These are phyloP conservation scores for Rhinoraja longicauda DNA, from an alignment of 2,797 vertebrate genomes.

Conservation along the genomic window DNA sequence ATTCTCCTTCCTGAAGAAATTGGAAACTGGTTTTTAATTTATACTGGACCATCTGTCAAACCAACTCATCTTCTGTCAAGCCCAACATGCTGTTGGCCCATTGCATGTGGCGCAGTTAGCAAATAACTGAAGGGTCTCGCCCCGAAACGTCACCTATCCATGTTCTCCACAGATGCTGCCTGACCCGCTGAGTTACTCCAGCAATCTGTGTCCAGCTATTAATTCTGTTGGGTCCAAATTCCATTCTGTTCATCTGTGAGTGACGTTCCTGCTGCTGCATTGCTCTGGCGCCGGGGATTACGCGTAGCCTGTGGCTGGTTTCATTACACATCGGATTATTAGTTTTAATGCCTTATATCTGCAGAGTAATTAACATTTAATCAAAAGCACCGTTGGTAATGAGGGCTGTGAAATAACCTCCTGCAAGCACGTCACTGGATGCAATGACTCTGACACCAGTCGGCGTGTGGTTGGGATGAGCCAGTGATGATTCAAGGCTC, in stretches of 20 bases:
- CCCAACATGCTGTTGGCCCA: neutral
- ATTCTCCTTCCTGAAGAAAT: neutral
- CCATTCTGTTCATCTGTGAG: too few species aligned
- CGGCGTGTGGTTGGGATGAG: neutral
- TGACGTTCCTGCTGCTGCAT: too few species aligned
- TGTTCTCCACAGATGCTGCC: too few species aligned
- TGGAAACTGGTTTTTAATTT: neutral
- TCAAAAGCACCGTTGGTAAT: neutral
- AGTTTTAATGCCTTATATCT: too few species aligned
- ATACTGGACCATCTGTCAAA: neutral
- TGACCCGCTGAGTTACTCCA: too few species aligned
- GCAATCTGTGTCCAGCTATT: too few species aligned
- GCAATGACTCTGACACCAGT: neutral
- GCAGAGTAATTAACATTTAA: constrained; percentile 8
- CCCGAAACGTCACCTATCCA: too few species aligned
- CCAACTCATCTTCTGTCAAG: neutral
- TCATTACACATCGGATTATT: too few species aligned
- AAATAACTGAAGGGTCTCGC: neutral
- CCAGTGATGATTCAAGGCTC: neutral
- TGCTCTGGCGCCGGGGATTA: too few species aligned
- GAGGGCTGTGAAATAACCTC: neutral
- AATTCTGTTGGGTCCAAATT: too few species aligned
- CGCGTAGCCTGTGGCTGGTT: too few species aligned
- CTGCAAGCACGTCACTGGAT: too few species aligned
- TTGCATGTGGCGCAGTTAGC: neutral